Percentiles rank a stretch among this genome's conserved stretches.
phyloP scores from a whole-genome alignment of 2,797 vertebrate species.

The Steatocranus sp. region DNA sequence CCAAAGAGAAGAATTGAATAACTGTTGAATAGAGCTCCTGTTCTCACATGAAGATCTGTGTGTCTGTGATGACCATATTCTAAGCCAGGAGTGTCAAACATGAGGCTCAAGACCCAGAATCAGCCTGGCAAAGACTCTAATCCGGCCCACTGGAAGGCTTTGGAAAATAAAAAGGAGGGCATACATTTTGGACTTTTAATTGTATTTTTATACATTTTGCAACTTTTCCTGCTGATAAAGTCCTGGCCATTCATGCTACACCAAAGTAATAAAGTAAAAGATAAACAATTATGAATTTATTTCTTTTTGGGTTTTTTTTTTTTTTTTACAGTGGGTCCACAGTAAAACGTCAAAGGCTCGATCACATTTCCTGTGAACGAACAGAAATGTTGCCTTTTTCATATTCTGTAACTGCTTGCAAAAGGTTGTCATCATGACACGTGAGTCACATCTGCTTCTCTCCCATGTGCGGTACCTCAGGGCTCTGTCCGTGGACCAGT shows the following conservation, averaged over 20 bases:
- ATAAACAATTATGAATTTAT: not conserved
- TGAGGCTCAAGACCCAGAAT: not conserved
- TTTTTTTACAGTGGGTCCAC: not conserved
- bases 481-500: not conserved
- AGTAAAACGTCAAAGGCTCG: not conserved
- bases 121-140: not conserved
- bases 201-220: not conserved
- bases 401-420: not conserved
- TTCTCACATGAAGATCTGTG: not conserved
- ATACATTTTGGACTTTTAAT: not conserved
- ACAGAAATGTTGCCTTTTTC: not conserved
- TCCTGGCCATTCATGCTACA: not conserved
- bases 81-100: not conserved
- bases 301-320: fast-evolving
- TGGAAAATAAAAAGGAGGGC: not conserved
- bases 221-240: not conserved
- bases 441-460: not conserved
- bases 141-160: not conserved
- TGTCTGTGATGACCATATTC: not conserved
- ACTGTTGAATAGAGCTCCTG: not conserved
- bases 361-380: not conserved
- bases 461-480: not conserved
- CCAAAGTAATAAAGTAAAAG: not conserved
- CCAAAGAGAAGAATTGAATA: not conserved
- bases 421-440: not conserved